Evolutionary conservation across 2,797 vertebrate genomes (phyloP), one percentile per base, ranked within the genome.

Genomic region (Chelmon rostratus): DNA sequence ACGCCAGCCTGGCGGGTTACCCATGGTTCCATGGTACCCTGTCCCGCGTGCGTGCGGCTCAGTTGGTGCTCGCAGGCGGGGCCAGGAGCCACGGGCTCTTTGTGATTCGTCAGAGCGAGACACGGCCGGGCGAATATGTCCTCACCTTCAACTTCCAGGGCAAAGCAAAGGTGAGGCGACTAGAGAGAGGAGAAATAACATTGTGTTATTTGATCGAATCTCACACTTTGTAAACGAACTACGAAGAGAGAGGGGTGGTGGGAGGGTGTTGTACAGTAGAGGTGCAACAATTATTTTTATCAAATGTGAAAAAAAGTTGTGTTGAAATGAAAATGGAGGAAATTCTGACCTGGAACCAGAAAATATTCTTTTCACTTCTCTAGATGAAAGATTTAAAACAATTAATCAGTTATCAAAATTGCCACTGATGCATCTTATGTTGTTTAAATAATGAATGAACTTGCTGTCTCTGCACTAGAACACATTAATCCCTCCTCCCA

Each of bases 71-170:
- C 0, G 93, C 96, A 0, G 98, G 98, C 0, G 98, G 98, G 0
- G 86, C 95, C 33, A 95, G 96, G 65, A 99, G 96, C 85, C 98
- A 99, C 0, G 98, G 98, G 1, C 88, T 99, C 58, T 99, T 99
- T 3, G 97, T 99, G 92, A 98, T 99, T 81, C 97, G 98, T 23
- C 98, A 99, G 91, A 99, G 98, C 0, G 98, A 99, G 92, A 99
- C 98, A 0, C 95, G 98, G 53, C 98, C 97, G 0, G 97, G 97
- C n/a, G 98, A 99, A 86, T 98, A 98, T 0, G 98, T 99, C 66
- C 96, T 99, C 79, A 99, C 98, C 85, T 99, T 99, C 92, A 99
- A 99, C 95, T 99, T 99, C 94, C 98, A 99, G 93, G 98, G 98
- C 65, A 99, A 99, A 92, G 98, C 98, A n/a, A 99, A 99, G 97